phyloP scores from a whole-genome alignment of 2,888 invertebrate species.

The Pyrochroa serraticornis region DNA sequence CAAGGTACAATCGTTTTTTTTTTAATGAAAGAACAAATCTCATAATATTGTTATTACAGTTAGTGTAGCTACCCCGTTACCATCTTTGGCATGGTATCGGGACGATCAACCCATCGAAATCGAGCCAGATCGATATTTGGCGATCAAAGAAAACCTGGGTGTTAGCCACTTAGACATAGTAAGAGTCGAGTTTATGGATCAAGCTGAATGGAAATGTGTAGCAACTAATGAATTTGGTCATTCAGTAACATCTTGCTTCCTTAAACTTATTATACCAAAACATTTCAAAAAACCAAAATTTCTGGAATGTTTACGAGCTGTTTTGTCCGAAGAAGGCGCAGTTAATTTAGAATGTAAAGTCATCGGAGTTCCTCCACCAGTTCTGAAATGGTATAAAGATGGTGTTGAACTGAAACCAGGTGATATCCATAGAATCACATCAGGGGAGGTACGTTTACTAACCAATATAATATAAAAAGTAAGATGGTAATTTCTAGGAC shows the following conservation, averaged over 20 bases:
- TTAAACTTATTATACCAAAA: slow-evolving; percentile 83
- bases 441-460: slow-evolving; percentile 67
- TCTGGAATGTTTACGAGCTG: slow-evolving; percentile 82
- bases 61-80: slow-evolving; percentile 75
- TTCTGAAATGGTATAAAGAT: slow-evolving; percentile 92
- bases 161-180: slow-evolving; percentile 75
- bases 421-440: slow-evolving; percentile 88
- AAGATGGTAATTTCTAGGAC: slow-evolving; percentile 57
- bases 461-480: slow-evolving; percentile 9
- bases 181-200: slow-evolving; percentile 80
- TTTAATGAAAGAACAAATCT: no score
- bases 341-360: slow-evolving; percentile 93
- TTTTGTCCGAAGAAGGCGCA: slow-evolving; percentile 85
- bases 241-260: slow-evolving; percentile 84
- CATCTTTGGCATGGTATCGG: slow-evolving; percentile 84
- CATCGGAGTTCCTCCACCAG: slow-evolving; percentile 87
- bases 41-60: slow-evolving; percentile 61
- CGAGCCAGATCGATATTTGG: slow-evolving; percentile 69
- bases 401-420: slow-evolving; percentile 88
- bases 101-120: slow-evolving; percentile 81
- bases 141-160: slow-evolving; percentile 72
- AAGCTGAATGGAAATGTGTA: slow-evolving; percentile 92
- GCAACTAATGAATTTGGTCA: slow-evolving; percentile 89
- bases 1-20: slow-evolving; percentile 65
- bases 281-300: slow-evolving; percentile 90